These are phyloP conservation scores for Apotomis turbidana DNA, from an alignment of 2,888 invertebrate genomes.

Conservation along the genomic window DNA sequence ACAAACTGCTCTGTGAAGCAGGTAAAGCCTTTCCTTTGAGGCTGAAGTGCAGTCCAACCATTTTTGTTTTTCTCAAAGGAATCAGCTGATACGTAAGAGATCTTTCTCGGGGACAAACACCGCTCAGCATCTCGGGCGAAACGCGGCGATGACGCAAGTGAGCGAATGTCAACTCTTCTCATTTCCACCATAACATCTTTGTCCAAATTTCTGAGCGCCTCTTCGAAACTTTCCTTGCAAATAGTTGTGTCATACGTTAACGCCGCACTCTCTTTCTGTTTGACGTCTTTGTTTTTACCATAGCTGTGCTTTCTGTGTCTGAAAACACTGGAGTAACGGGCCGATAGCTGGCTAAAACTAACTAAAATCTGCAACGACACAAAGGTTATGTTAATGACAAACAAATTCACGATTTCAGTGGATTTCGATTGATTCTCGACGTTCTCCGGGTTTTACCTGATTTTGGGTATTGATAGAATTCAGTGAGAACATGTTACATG, in stretches of 20 bases:
- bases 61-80: slow-evolving; percentile 76
- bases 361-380: slow-evolving; percentile 79
- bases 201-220: slow-evolving; percentile 73
- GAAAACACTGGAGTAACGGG: slow-evolving; percentile 74
- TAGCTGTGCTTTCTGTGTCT: slow-evolving; percentile 72
- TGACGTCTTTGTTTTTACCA: slow-evolving; percentile 68
- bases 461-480: slow-evolving; percentile 82
- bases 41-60: slow-evolving; percentile 65
- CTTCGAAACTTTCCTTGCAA: slow-evolving; percentile 72
- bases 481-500: slow-evolving; percentile 84
- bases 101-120: slow-evolving; percentile 59
- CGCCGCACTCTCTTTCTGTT: slow-evolving; percentile 59
- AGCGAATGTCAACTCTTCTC: slow-evolving; percentile 64
- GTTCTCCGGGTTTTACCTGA: slow-evolving; percentile 64
- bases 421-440: slow-evolving; percentile 10
- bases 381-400: slow-evolving; percentile 72
- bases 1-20: slow-evolving; percentile 65
- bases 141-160: slow-evolving; percentile 56
- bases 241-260: slow-evolving; percentile 64
- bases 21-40: slow-evolving; percentile 52
- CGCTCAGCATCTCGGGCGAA: slow-evolving; percentile 50
- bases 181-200: slow-evolving; percentile 73
- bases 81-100: slow-evolving; percentile 69
- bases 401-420: slow-evolving; percentile 51
- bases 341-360: slow-evolving; percentile 79